These are phyloP conservation scores for Ischnura elegans DNA, from an alignment of 2,888 invertebrate genomes.

Conservation along the genomic window DNA sequence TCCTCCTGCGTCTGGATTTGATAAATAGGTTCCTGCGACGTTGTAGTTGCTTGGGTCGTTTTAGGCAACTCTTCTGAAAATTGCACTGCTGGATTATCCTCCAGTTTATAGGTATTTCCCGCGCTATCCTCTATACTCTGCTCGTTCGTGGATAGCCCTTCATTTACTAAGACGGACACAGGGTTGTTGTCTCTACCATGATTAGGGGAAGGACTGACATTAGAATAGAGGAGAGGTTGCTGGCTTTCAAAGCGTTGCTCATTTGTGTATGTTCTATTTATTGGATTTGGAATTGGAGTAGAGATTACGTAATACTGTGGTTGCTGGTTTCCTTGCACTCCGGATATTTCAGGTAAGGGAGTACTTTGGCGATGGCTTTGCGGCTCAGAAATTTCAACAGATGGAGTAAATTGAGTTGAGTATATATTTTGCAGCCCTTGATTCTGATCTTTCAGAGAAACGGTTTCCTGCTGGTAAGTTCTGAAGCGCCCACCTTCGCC, in stretches of 20 bases:
- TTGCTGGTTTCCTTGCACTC: background rate
- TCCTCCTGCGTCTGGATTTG: conserved; percentile 39
- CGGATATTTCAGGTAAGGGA: background rate
- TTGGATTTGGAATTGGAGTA: conserved; percentile 36
- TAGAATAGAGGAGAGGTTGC: background rate
- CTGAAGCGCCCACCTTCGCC: background rate
- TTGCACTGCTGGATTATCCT: background rate
- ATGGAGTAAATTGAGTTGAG: conserved; percentile 9
- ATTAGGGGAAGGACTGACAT: background rate
- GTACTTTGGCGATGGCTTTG: background rate
- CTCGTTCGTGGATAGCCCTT: background rate
- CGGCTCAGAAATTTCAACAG: conserved; percentile 31
- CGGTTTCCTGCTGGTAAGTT: conserved; percentile 8
- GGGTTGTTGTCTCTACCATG: background rate
- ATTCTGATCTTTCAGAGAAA: background rate
- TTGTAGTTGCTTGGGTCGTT: background rate
- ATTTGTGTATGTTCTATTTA: conserved; percentile 15
- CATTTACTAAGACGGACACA: conserved; percentile 22
- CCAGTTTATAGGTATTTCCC: background rate
- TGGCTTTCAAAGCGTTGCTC: background rate
- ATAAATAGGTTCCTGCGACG: background rate
- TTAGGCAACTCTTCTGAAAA: background rate
- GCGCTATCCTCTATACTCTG: background rate
- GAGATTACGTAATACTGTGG: conserved; percentile 47
- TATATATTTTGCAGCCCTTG: background rate